Evolutionary conservation across 2,888 invertebrate species (phyloP).

Genomic region (Drosophila kuntzei): DNA sequence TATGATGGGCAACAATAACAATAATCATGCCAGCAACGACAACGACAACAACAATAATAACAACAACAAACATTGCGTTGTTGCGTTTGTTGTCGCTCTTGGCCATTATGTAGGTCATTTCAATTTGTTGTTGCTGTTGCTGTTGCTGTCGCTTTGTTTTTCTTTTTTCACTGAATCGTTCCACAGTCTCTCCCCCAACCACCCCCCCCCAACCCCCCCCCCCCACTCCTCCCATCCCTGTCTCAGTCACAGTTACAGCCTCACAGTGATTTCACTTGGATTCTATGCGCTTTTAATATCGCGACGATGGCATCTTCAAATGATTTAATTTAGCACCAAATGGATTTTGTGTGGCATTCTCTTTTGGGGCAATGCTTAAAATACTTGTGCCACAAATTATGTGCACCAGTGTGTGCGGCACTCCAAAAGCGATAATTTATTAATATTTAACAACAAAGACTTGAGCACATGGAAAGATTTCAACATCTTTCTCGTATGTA

Average conservation of each 20-base stretch:
- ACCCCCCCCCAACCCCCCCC: neutral
- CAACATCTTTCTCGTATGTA: constrained; percentile 11
- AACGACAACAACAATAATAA: constrained; percentile 38
- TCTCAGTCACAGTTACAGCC: neutral
- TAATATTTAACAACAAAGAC: constrained; percentile 36
- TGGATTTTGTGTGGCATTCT: constrained; percentile 63
- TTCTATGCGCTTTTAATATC: constrained; percentile 79
- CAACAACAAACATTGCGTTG: constrained; percentile 24
- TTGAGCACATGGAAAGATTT: constrained; percentile 18
- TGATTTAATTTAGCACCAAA: constrained; percentile 80
- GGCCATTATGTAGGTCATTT: constrained; percentile 75
- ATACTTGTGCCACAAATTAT: constrained; percentile 29
- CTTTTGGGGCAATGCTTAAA: constrained; percentile 40
- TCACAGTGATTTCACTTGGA: constrained; percentile 67
- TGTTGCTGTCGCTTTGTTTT: constrained; percentile 36
- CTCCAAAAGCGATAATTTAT: constrained; percentile 38
- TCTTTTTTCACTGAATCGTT: constrained; percentile 42
- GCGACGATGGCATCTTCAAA: constrained; percentile 71
- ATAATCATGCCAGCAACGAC: constrained; percentile 65
- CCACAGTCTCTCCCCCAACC: constrained; percentile 10
- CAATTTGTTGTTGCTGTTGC: constrained; percentile 60
- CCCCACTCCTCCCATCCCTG: neutral
- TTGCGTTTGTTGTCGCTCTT: constrained; percentile 47
- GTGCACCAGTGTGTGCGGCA: constrained; percentile 12
- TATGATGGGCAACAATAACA: constrained; percentile 75